Base-by-base conservation (phyloP, 2,888 invertebrate genomes). In the Pharmacophagus antenor region DNA sequence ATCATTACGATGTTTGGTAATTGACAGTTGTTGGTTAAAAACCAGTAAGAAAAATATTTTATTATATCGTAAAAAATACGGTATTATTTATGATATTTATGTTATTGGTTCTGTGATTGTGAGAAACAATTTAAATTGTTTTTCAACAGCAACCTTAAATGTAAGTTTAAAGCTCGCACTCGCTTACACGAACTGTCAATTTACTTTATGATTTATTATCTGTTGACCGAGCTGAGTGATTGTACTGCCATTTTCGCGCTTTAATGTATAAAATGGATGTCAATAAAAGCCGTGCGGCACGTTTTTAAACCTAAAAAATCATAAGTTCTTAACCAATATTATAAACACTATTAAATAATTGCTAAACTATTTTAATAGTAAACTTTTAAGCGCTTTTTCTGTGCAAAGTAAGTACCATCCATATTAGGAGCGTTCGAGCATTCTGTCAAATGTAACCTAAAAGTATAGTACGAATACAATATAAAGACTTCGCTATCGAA, bases 131-230 rank as follows among this genome's bases (percentile, higher is more conserved):
- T 59, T 49, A 20, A 48, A 46, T 22, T 10, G 25, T 53, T 41
- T 52, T 48, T 41, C 44, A 27, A 23, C 17, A 10, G 31, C 50
- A n/a, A 2, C 52, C 46, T 18, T 58, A 58, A 47, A 20, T 23
- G 44, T n/a, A 52, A 48, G 52, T 56, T 52, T 23, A 48, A n/a
- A 48, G 52, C 25, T 42, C 52, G 18, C 51, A 48, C 52, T 21
- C 47, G 48, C 52, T 61, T 50, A 48, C 56, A 48, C n/a, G 47
- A 52, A 42, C 56, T 61, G 61, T 42, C 61, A 56, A 61, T 52
- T 56, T 61, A 42, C 17, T 31, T 31, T 42, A 53, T 61, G 47
- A 61, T 61, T 52, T 61, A 61, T 56, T 20, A 50, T 18, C 47
- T 52, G 48, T 56, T 56, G 20, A 31, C 1, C 20, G n/a, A n/a